Evolutionary conservation across 2,888 invertebrate genomes (phyloP).

Genomic region (Elegia similella): DNA sequence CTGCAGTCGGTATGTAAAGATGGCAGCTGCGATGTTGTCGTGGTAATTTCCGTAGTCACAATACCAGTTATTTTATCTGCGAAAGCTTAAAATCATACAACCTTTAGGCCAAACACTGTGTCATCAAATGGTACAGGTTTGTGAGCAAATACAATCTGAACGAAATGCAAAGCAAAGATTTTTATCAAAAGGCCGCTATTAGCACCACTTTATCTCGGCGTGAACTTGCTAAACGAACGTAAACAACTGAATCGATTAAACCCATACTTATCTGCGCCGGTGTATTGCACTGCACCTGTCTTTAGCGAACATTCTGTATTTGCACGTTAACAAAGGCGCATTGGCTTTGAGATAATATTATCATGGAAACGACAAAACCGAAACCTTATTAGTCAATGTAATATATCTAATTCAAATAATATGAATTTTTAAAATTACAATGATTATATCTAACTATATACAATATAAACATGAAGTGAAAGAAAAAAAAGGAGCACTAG

Average conservation of each 20-base stretch:
- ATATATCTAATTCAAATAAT: neutral
- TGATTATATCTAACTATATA: neutral
- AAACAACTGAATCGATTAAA: constrained; percentile 15
- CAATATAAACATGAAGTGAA: no score
- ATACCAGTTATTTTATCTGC: no score
- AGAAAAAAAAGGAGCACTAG: no score
- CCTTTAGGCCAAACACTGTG: no score
- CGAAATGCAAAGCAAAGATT: constrained; percentile 1
- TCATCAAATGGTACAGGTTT: neutral
- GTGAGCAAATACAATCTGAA: neutral
- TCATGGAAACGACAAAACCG: neutral
- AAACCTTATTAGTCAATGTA: neutral
- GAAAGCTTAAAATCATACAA: no score
- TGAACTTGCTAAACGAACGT: constrained; percentile 15
- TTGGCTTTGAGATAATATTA: constrained; percentile 25
- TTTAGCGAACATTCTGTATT: constrained; percentile 51
- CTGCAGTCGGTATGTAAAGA: no score
- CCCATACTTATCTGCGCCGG: constrained; percentile 14
- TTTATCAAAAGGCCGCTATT: constrained; percentile 13
- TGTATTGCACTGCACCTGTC: constrained; percentile 50
- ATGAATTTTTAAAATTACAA: neutral
- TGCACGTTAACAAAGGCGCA: constrained; percentile 56
- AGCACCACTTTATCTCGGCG: constrained; percentile 10
- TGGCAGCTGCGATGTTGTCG: no score
- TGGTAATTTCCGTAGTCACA: no score